Evolutionary conservation across 1,140 invertebrate species (phyloP), one percentile per base, ranked within the genome.

Genomic region (Capitella teleta): DNA sequence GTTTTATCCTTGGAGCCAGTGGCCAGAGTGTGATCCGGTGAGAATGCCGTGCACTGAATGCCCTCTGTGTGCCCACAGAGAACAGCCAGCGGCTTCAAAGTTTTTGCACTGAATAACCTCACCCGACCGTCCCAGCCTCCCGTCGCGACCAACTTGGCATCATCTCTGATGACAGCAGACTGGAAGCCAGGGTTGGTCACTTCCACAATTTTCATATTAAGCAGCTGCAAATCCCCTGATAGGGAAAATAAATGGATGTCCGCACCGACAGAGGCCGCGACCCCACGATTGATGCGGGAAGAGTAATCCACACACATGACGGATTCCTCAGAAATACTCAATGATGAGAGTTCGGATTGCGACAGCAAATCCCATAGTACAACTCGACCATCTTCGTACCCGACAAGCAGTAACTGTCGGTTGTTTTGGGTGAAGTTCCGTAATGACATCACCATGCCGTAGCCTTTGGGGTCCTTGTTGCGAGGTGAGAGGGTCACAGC

Each of bases 31-130:
- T 60, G 55, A 41, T 63, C 53, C 14, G 48, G 19, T 21, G 55
- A 52, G 52, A 64, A 62, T 23, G 52, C 47, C 2, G 59, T 12
- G 55, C 61, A 60, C 28, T 63, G 56, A 23, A 64, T 52, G 51
- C 56, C 62, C 28, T 58, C 55, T 41, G 52, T 58, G 49, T 73
- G 68, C 45, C 61, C 63, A 28, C 78, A 79, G 12, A 89, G 69
- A 51, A 87, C 81, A 6, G 80, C 86, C 42, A 90, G 62, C 2
- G 82, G 78, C 41, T 82, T 76, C 8, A 87, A 64, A 48, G 78
- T 83, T 63, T 84, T 86, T 79, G 82, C 83, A 4, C 84, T 83
- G 66, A 82, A 88, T 54, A 88, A 75, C 59, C 85, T 73, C 36
- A 87, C 74, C 42, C 79, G 77, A 3, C 80, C 79, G 62, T 89